Evolutionary conservation across 2,888 invertebrate species (phyloP), one percentile per base, ranked within the genome.

Genomic region (Cheilosia soror): DNA sequence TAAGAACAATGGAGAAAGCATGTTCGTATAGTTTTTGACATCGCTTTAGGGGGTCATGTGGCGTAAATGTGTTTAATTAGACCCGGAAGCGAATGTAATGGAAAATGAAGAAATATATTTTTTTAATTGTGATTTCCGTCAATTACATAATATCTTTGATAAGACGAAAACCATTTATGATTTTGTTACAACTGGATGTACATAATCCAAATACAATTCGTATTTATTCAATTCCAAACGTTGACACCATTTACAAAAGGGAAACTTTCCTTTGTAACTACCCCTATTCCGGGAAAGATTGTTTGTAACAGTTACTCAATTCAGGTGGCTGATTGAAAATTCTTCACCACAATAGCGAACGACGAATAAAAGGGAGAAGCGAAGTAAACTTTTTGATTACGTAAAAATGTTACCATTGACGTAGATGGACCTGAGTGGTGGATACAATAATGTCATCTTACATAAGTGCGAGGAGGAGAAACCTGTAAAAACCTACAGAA

Each of bases 281-380:
- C 44, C 33, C 29, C 6, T n/a, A 11, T 11, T 40, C 27, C n/a
- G 9, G 33, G 33, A 58, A 62, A 42, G 58, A 58, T 76, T 77
- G 51, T 55, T 57, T 66, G 37, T 65, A 73, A 60, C 73, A 73
- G 73, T 73, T 73, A 83, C 83, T 79, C 83, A 78, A 83, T 83
- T 83, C 73, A 79, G 58, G n/a, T 73, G 51, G 40, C 71, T 71
- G 84, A 84, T 84, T 80, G 84, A 71, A 84, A 80, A 83, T 73
- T 79, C 68, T 57, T 65, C 57, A 72, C 47, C 29, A 37, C 37
- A 68, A 62, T 15, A 2, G 27, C 58, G 40, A 37, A 65, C 15
- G 33, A 57, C 33, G 53, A 51, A 58, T 42, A 37, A 29, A 15
- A 72, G 5, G 13, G 31, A 40, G 44, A 77, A 29, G 62, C 20